These are phyloP conservation scores for Rhodinocichla rosea DNA, from an alignment of 2,113 vertebrate species.

Conservation along the genomic window DNA sequence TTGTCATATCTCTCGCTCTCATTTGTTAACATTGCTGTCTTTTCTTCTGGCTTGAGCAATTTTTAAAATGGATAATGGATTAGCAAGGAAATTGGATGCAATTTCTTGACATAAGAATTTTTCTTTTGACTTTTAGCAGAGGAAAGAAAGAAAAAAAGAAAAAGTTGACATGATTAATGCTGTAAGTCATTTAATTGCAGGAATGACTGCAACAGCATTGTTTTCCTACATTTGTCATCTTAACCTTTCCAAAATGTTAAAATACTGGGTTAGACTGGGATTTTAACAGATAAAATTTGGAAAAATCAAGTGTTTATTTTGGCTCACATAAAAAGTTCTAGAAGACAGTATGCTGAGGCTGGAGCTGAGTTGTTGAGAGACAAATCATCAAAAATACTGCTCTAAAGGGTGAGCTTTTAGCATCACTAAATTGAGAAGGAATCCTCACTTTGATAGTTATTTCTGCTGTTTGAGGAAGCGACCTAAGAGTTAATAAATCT, in stretches of 20 bases:
- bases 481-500: neutral
- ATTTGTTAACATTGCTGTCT: neutral
- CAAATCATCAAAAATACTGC: neutral
- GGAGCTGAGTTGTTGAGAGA: neutral
- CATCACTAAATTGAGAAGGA: neutral
- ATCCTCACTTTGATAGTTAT: neutral
- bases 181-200: constrained; percentile 45
- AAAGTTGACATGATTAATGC: neutral
- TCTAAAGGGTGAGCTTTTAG: neutral
- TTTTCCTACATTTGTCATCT: constrained; percentile 67
- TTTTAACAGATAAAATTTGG: constrained; percentile 53
- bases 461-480: neutral
- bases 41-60: neutral
- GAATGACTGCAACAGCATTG: constrained; percentile 63
- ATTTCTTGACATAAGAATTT: constrained; percentile 24
- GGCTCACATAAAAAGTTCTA: constrained; percentile 7
- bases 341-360: neutral
- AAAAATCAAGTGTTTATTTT: constrained; percentile 66
- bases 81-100: neutral
- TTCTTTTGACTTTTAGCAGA: constrained; percentile 62
- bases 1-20: neutral
- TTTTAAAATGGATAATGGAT: neutral
- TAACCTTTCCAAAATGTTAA: constrained; percentile 55
- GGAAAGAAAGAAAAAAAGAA: neutral
- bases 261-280: constrained; percentile 45